A percentile compares a stretch with the other conserved stretches of the same genome.
Evolutionary conservation across 35 echinoderm and acorn worm genomes (phyloP).

Genomic region (Lytechinus pictus): DNA sequence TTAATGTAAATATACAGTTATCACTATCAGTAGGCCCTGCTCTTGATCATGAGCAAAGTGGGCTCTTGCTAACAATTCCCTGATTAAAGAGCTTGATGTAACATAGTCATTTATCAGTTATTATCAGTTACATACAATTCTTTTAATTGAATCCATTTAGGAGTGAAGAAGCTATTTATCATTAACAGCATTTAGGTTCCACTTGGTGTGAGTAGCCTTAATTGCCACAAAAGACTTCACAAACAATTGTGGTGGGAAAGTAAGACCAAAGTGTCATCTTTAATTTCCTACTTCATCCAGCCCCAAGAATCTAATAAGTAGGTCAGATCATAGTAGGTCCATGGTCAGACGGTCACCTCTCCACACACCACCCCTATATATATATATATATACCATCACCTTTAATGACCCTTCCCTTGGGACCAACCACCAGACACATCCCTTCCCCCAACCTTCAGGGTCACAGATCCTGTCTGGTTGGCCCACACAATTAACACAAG

Average conservation of each 20-base stretch:
- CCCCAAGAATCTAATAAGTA: neutral
- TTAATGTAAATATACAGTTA: too few species aligned
- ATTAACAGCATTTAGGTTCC: too few species aligned
- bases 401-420: neutral
- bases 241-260: neutral
- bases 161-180: too few species aligned
- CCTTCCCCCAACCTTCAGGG: neutral
- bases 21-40: too few species aligned
- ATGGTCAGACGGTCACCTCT: neutral
- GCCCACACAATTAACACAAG: neutral
- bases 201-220: too few species aligned
- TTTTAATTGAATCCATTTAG: too few species aligned
- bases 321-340: too few species aligned
- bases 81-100: too few species aligned
- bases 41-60: too few species aligned
- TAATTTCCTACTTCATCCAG: neutral
- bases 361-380: neutral
- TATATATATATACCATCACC: neutral
- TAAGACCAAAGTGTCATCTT: neutral
- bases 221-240: neutral
- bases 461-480: neutral
- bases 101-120: too few species aligned
- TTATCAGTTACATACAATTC: too few species aligned
- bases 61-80: too few species aligned
- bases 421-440: neutral